Evolutionary conservation across 2,113 vertebrate species (phyloP), one percentile per base, ranked within the genome.

Genomic region (Corydoras sp.): DNA sequence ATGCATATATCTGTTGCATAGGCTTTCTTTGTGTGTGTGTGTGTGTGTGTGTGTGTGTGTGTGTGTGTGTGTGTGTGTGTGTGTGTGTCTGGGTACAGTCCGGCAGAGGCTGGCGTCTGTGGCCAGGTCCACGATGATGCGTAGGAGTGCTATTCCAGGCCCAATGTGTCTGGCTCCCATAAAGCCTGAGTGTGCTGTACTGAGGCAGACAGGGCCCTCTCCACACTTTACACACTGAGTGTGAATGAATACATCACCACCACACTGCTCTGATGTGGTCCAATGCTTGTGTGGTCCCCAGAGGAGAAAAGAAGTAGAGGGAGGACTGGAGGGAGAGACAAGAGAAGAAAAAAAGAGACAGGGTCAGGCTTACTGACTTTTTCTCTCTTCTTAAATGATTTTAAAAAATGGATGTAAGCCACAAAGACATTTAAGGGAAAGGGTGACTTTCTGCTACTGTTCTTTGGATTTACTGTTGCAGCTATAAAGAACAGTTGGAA

Each of bases 181-280:
- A 80, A 75, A 72, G 76, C 65, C 10, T 56, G 50, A 68, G 9
- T 67, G 65, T 31, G 51, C 58, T 56, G 49, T 48, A 31, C 71
- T 4, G 18, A 59, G 43, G 32, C 62, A 79, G 65, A 76, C 61
- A 56, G 60, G 43, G 32, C 49, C 74, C 64, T 62, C 70, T 68
- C 15, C 59, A 71, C 75, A 73, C 73, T 76, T 71, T 74, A 81
- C 81, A 70, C 83, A 74, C 77, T 83, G 81, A 87, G 82, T 82
- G 85, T 82, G 84, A 88, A 86, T 88, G 86, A 86, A 85, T 84
- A 86, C 85, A 86, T 86, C 84, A 85, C 86, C 83, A 83, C 84
- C 81, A 84, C 82, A 84, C 77, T 80, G 69, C 87, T 89, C 88
- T 84, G 87, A 88, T 89, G 88, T 89, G 90, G 88, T 89, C 77